Evolutionary conservation across 1,140 invertebrate genomes (phyloP).

Genomic region (Stegodyphus dumicola): DNA sequence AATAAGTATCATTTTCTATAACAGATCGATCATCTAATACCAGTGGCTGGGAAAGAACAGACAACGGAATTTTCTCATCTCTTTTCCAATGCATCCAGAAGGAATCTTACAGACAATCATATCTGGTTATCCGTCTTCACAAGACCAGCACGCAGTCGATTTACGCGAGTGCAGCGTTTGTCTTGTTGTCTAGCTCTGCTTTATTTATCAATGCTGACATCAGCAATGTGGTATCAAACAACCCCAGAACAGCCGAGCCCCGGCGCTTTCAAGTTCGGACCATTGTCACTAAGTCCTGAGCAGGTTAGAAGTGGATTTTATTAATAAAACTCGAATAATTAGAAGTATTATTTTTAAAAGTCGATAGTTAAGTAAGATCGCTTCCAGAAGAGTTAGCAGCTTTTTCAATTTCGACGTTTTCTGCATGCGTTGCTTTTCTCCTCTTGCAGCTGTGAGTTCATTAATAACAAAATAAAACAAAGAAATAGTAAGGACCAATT

Average conservation of each 20-base stretch:
- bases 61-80: conserved; percentile 69
- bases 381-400: too few species aligned
- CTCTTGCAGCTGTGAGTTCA: too few species aligned
- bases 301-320: conserved; percentile 4
- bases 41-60: conserved; percentile 70
- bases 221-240: conserved; percentile 72
- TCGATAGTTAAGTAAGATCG: too few species aligned
- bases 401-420: too few species aligned
- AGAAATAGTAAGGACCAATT: too few species aligned
- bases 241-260: conserved; percentile 60
- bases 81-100: conserved; percentile 68
- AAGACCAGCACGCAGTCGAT: conserved; percentile 70
- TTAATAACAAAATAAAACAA: too few species aligned
- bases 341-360: too few species aligned
- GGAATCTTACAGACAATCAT: conserved; percentile 71
- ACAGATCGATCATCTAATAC: conserved; percentile 71
- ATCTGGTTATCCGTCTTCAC: conserved; percentile 73
- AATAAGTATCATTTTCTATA: not conserved
- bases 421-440: too few species aligned
- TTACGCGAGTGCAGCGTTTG: conserved; percentile 70
- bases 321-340: too few species aligned
- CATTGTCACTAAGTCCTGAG: conserved; percentile 66
- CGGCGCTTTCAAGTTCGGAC: conserved; percentile 68
- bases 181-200: conserved; percentile 71
- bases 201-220: conserved; percentile 71